Conservation (phyloP, 1,140 invertebrate genomes). For the Maniola jurtina region DNA sequence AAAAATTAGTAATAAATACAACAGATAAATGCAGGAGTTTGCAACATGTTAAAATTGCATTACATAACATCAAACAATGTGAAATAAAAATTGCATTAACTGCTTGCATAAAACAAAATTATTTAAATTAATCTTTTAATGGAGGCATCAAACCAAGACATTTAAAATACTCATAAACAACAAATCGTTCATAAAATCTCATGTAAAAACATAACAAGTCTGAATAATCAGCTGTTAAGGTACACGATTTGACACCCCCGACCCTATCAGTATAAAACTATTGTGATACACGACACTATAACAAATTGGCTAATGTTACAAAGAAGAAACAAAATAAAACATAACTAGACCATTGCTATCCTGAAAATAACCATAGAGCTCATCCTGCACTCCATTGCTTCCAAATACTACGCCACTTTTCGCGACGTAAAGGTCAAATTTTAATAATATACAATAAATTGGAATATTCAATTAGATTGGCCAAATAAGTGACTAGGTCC, state of each 20-base stretch:
- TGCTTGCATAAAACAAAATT: conserved; percentile 78
- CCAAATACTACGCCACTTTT: conserved; percentile 59
- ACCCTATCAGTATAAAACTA: conserved; percentile 72
- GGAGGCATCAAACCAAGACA: conserved; percentile 78
- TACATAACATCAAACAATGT: conserved; percentile 80
- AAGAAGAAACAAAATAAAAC: conserved; percentile 74
- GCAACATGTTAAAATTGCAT: conserved; percentile 79
- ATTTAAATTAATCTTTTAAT: conserved; percentile 76
- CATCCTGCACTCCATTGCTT: conserved; percentile 75
- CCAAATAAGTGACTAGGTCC: conserved; percentile 77
- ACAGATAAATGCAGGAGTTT: conserved; percentile 80
- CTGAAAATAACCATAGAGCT: conserved; percentile 71
- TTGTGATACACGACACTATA: conserved; percentile 76
- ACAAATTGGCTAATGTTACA: conserved; percentile 77
- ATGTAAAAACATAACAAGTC: conserved; percentile 74
- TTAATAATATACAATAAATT: conserved; percentile 75
- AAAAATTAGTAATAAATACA: conserved; percentile 81
- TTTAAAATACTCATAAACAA: conserved; percentile 76
- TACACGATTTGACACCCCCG: conserved; percentile 76
- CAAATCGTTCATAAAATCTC: conserved; percentile 74
- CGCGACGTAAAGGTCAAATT: conserved; percentile 67
- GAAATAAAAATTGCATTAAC: conserved; percentile 79
- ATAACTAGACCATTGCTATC: conserved; percentile 78
- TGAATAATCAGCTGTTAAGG: conserved; percentile 57
- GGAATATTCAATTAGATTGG: conserved; percentile 76